Percentiles rank a stretch among this genome's conserved stretches.
These are phyloP conservation scores for Nettapus auritus DNA, from an alignment of 2,113 vertebrate genomes.

Conservation along the genomic window DNA sequence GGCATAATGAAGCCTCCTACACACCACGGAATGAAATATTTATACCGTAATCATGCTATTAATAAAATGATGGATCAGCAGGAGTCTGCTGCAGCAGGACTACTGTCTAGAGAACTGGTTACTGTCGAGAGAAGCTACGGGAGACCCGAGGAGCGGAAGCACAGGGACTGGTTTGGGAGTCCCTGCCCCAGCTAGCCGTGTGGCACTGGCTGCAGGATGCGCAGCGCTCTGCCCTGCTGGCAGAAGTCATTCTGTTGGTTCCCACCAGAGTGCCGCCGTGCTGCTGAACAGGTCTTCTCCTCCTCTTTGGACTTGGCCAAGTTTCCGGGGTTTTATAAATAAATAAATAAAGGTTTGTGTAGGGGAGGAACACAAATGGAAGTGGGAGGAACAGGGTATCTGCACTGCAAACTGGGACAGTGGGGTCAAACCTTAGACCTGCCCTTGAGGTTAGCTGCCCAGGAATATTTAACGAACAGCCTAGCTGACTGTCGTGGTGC, in stretches of 20 bases:
- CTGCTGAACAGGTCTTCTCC: not conserved
- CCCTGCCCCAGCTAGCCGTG: not conserved
- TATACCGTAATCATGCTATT: constrained; percentile 50
- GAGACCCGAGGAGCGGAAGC: not conserved
- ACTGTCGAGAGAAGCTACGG: not conserved
- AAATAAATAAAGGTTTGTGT: not conserved
- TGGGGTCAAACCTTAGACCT: not conserved
- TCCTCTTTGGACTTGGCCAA: not conserved
- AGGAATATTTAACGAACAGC: not conserved
- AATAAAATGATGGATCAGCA: constrained; percentile 54
- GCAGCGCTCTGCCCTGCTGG: not conserved
- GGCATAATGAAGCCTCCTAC: constrained; percentile 33
- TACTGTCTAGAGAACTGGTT: not conserved
- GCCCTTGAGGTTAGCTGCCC: not conserved
- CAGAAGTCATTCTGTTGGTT: not conserved
- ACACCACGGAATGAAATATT: constrained; percentile 52
- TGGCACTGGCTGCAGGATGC: not conserved
- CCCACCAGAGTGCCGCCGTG: not conserved
- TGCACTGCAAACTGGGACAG: not conserved
- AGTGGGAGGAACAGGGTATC: not conserved
- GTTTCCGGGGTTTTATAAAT: not conserved
- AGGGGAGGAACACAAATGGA: not conserved
- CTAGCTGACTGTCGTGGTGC: not conserved
- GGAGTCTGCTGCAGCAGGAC: not conserved
- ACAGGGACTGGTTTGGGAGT: not conserved